These are phyloP conservation scores for Gallinago nigripennis DNA, from an alignment of 2,797 vertebrate species.

Conservation along the genomic window DNA sequence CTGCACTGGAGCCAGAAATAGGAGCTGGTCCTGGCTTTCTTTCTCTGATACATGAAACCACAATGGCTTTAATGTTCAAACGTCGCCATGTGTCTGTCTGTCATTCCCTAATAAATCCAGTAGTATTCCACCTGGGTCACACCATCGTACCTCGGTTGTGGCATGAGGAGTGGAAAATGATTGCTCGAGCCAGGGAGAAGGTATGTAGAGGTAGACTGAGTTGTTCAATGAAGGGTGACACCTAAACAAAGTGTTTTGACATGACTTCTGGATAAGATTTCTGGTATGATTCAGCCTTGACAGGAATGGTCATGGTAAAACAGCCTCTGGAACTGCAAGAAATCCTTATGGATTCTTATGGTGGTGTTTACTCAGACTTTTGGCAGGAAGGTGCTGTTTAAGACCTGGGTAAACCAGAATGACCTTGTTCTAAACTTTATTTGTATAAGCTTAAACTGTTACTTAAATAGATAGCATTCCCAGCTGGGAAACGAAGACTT, in stretches of 20 bases:
- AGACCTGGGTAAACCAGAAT: slow-evolving; percentile 2
- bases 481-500: not conserved
- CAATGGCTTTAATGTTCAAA: not conserved
- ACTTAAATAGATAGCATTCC: not conserved
- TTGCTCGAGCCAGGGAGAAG: not conserved
- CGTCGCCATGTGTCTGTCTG: not conserved
- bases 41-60: slow-evolving; percentile 19
- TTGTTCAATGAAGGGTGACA: not conserved
- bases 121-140: not conserved
- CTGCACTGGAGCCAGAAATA: not conserved
- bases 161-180: not conserved
- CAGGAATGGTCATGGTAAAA: not conserved
- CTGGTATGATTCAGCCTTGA: not conserved
- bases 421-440: slow-evolving; percentile 28
- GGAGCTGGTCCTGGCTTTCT: not conserved
- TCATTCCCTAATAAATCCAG: not conserved
- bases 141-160: not conserved
- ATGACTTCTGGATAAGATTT: not conserved
- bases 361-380: not conserved
- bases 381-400: not conserved
- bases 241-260: not conserved
- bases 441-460: slow-evolving; percentile 30
- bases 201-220: not conserved
- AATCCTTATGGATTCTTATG: not conserved
- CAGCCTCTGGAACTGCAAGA: not conserved